phyloP scores from a whole-genome alignment of 2,113 vertebrate genomes.

The Lepisosteus oculatus region DNA sequence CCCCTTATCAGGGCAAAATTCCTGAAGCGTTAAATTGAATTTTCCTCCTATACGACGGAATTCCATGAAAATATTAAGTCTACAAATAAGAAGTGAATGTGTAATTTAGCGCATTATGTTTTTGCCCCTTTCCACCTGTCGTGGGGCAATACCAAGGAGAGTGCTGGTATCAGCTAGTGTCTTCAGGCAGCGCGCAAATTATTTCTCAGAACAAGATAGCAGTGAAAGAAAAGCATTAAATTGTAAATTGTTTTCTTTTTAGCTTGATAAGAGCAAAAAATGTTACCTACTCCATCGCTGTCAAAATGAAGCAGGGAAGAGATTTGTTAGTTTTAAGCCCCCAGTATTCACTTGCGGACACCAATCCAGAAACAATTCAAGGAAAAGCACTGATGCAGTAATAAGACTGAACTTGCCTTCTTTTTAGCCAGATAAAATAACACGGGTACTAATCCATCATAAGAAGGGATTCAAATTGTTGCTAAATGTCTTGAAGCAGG shows the following conservation, averaged over 20 bases:
- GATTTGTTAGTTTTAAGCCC: too few species aligned
- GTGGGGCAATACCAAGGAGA: conserved; percentile 8
- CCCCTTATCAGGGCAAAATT: conserved; percentile 47
- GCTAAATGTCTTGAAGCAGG: too few species aligned
- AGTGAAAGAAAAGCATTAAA: not conserved
- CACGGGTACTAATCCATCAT: too few species aligned
- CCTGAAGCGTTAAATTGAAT: conserved; percentile 61
- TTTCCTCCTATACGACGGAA: conserved; percentile 25
- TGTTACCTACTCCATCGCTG: not conserved
- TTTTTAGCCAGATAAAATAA: not conserved
- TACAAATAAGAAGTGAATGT: conserved; percentile 36
- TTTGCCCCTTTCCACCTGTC: conserved; percentile 6
- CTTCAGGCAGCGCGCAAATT: conserved; percentile 26
- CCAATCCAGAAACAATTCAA: too few species aligned
- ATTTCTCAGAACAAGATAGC: not conserved
- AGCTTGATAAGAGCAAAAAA: not conserved
- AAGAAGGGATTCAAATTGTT: too few species aligned
- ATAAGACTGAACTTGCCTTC: not conserved
- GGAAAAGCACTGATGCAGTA: too few species aligned
- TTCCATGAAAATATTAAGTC: conserved; percentile 3
- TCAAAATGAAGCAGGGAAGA: too few species aligned
- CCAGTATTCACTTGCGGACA: too few species aligned
- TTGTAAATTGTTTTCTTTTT: not conserved
- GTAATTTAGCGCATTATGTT: conserved; percentile 17
- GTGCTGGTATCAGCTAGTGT: conserved; percentile 23